Percentiles rank a stretch among this genome's conserved stretches.
Conservation (phyloP, 2,888 invertebrate species). For the Lasioglossum lativentre region DNA sequence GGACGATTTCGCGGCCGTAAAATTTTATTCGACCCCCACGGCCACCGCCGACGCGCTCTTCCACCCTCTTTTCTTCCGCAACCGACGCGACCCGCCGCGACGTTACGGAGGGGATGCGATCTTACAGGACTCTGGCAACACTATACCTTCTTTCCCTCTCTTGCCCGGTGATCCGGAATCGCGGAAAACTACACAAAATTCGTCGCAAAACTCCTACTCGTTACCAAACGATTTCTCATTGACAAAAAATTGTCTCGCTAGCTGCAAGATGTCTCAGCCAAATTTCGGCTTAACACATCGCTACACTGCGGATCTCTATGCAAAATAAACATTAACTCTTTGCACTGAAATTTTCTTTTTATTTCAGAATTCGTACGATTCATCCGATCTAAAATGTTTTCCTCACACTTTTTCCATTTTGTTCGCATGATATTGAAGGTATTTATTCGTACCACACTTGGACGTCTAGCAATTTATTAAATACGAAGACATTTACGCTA, state of each 20-base stretch:
- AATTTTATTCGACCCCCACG: conserved; percentile 80
- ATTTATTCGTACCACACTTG: no score
- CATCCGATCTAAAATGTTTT: no score
- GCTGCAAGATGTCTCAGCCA: neutral
- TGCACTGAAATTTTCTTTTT: no score
- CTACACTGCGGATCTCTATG: neutral
- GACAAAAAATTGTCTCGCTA: no score
- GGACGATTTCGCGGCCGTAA: conserved; percentile 83
- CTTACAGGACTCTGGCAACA: conserved; percentile 13
- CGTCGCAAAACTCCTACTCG: neutral
- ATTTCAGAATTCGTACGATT: no score
- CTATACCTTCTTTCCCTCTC: neutral
- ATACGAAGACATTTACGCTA: neutral
- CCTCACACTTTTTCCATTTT: no score
- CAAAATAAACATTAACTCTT: neutral
- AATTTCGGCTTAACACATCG: neutral
- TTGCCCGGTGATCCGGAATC: neutral
- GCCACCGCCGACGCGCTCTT: conserved; percentile 32
- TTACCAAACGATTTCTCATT: neutral
- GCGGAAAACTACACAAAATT: neutral
- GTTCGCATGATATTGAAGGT: no score
- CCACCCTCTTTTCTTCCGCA: conserved; percentile 45
- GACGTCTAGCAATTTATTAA: neutral
- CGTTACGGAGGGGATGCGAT: conserved; percentile 8
- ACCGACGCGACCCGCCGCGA: neutral